Base-by-base conservation (phyloP, 1,140 invertebrate genomes). In the Drosophila baimaii region DNA sequence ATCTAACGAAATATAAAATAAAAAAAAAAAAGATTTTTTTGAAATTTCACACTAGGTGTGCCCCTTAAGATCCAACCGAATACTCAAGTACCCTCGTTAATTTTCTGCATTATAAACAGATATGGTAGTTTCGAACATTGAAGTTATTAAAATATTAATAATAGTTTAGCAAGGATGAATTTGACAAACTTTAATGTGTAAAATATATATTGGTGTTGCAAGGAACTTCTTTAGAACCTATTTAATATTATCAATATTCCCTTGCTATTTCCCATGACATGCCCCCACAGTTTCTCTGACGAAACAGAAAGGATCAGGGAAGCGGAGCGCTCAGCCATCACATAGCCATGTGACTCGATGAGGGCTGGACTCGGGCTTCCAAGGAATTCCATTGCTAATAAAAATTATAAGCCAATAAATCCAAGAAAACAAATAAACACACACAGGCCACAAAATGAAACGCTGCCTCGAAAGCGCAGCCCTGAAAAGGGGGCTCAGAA, bases 351-450 rank as follows among this genome's bases (percentile, higher is more conserved):
- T n/a, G n/a, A n/a, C 13, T 17, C 61, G 64, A 65, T 35, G 37
- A 35, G n/a, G 59, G 56, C 59, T 44, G 73, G 25, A 56, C 64
- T 55, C 15, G 41, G 76, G 62, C 59, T 88, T 89, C 83, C 83
- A 63, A 83, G 84, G 86, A 86, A 86, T 86, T 77, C 68, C 79
- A 39, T 70, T 83, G 83, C 83, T 88, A 89, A 88, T 88, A 88
- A 88, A 88, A 88, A 89, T 88, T 88, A 88, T 88, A 88, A 88
- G 83, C 77, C 83, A 88, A 88, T 88, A 89, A 88, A 88, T 88
- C 84, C 77, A 64, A 80, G n/a, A 84, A 89, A 69, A 44, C 57
- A 70, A 76, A 76, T 63, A 88, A 82, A 88, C 61, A 23, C 43
- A 63, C 39, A 58, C 56, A 17, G 31, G 25, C 39, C 23, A 63